Conservation (phyloP, 2,888 invertebrate genomes). For the Leistus spinibarbis region DNA sequence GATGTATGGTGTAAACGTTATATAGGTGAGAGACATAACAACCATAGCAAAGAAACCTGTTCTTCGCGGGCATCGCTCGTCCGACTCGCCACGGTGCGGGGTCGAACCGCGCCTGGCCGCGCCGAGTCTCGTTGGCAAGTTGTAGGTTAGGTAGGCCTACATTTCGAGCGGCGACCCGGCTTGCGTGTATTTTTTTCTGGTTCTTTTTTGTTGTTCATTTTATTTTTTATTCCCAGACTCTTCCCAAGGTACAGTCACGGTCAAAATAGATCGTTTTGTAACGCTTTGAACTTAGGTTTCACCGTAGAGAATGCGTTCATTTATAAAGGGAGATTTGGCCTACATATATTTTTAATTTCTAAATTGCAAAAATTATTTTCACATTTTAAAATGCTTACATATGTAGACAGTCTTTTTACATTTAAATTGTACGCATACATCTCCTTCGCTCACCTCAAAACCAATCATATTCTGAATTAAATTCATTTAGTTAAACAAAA, state of each 20-base stretch:
- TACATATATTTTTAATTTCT: neutral
- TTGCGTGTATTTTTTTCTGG: slow-evolving; percentile 44
- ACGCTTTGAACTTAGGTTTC: neutral
- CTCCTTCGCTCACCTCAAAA: too few species aligned
- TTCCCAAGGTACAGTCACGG: slow-evolving; percentile 28
- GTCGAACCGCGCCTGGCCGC: neutral
- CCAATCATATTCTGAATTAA: too few species aligned
- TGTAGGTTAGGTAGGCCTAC: slow-evolving; percentile 42
- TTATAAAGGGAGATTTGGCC: slow-evolving; percentile 1
- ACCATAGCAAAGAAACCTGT: slow-evolving; percentile 3
- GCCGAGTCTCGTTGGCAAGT: slow-evolving; percentile 12
- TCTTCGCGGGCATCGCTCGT: neutral
- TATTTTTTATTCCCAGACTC: slow-evolving; percentile 23
- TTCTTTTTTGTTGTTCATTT: slow-evolving; percentile 23
- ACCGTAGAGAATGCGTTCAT: neutral
- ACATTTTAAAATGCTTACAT: neutral
- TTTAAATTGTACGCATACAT: too few species aligned
- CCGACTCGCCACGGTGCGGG: slow-evolving; percentile 7
- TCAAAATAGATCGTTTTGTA: slow-evolving; percentile 2
- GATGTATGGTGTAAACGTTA: neutral
- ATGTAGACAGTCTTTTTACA: neutral
- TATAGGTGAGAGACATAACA: neutral
- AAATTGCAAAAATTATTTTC: neutral
- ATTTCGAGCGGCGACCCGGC: slow-evolving; percentile 44
- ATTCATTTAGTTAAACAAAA: too few species aligned